These are phyloP conservation scores for Caiman crocodilus DNA, from an alignment of 2,797 vertebrate species.

Conservation along the genomic window DNA sequence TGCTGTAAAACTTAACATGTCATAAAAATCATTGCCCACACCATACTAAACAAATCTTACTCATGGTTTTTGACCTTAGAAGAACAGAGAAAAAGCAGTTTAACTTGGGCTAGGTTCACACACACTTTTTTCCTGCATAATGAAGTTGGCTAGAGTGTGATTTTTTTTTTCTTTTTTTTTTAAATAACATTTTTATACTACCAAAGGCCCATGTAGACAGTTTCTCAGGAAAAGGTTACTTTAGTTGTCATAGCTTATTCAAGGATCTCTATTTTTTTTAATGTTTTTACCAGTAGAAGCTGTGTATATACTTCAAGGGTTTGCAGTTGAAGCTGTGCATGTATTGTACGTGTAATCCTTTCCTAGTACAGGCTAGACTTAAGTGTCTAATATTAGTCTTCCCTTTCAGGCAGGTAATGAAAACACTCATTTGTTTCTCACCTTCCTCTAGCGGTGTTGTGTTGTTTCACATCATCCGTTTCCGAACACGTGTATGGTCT, in stretches of 20 bases:
- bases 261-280: too few species aligned
- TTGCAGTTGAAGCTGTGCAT: background rate
- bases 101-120: background rate
- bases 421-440: background rate
- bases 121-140: background rate
- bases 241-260: background rate
- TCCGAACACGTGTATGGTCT: fast-evolving
- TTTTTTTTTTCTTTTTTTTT: background rate
- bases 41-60: background rate
- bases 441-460: background rate
- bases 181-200: background rate
- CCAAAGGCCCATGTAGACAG: background rate
- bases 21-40: background rate
- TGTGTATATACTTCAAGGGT: background rate
- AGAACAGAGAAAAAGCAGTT: background rate
- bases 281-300: background rate
- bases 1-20: background rate
- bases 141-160: background rate
- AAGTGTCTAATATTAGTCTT: background rate
- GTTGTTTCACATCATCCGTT: background rate
- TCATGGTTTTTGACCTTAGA: background rate
- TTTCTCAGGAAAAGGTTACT: background rate
- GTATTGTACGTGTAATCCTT: background rate
- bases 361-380: background rate
- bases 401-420: background rate